Evolutionary conservation across 2,113 vertebrate genomes (phyloP), one percentile per base, ranked within the genome.

Genomic region (Fregetta grallaria): DNA sequence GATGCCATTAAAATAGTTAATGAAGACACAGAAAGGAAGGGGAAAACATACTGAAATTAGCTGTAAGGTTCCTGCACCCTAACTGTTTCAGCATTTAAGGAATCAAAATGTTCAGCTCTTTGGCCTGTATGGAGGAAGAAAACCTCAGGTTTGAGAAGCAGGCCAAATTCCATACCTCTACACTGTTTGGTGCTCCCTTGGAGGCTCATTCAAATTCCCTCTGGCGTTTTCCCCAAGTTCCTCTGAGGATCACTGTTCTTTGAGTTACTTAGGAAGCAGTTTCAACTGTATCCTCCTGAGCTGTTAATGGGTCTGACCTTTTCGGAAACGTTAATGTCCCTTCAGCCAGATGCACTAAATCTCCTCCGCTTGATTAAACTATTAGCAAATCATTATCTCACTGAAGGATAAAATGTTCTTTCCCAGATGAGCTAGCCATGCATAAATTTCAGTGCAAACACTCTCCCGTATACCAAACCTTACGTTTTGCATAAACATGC

Each of bases 361-460:
- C 85, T 95, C 73, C 56, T 45, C 70, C n/a, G 77, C 81, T 85
- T 88, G 92, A 96, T 96, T 91, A 90, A 95, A 70, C 89, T 91
- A 94, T 88, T 95, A 96, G 81, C 92, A 95, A 93, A 94, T 82
- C 66, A 90, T 94, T 94, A 95, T 93, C 92, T 82, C 67, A 27
- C 74, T 30, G 74, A 93, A 72, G 81, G 77, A 91, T 79, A 76
- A 87, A 92, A 81, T 49, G 84, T 82, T 94, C 77, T 85, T 85
- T 93, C 84, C 77, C 66, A 79, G 74, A 85, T 68, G 70, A 94
- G 66, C 56, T 27, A 74, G 80, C 65, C 56, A 78, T 6, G 56
- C 73, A 84, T 56, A 59, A 50, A 80, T 92, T 80, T 67, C 68
- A 56, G 73, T 42, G 86, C 80, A 72, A 92, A 53, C 9, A 44